Evolutionary conservation across 1,140 invertebrate species (phyloP), one percentile per base, ranked within the genome.

Genomic region (Sitophilus oryzae): DNA sequence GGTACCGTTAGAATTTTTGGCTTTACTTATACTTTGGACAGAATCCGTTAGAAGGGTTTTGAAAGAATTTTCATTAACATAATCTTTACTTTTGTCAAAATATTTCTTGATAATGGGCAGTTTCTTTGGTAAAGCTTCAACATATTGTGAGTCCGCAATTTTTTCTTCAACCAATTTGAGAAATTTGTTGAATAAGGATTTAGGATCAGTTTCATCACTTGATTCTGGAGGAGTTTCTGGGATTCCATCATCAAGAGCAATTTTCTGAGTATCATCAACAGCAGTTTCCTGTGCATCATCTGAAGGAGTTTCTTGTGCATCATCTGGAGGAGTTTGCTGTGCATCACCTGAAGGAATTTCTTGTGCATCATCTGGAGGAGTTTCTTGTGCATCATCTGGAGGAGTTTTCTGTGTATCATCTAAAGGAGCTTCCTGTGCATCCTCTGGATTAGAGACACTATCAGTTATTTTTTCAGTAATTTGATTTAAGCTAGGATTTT

Each of bases 81-180:
- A 22, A 4, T 5, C 10, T 1, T 19, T 44, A 40, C 50, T 44
- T 46, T 52, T 58, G 14, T 45, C 36, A 56, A 51, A 63, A 47
- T 56, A 58, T 34, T 48, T 62, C 44, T 22, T 34, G 16, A 57
- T 42, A 16, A 53, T 47, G 3, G 50, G 54, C 10, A 57, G 8
- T 43, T 59, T 53, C 54, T 53, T 59, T 30, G 45, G 36, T 20
- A 44, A 18, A 3, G 55, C 37, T 42, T 46, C 45, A 36, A 51
- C 48, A 49, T 51, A 58, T 2, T 37, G 35, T 14, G 56, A 49
- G 16, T 25, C 16, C 10, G 22, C 18, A n/a, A 56, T 47, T 21
- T 38, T 52, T 37, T 55, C 40, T 38, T 52, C 42, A 9, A 52
- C 38, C 15, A 58, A 19, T 40, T 34, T 41, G 8, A 61, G 20